Percentiles rank a stretch among this genome's conserved stretches.
phyloP scores from a whole-genome alignment of 1,140 invertebrate genomes.

The Pteromalus puparum region DNA sequence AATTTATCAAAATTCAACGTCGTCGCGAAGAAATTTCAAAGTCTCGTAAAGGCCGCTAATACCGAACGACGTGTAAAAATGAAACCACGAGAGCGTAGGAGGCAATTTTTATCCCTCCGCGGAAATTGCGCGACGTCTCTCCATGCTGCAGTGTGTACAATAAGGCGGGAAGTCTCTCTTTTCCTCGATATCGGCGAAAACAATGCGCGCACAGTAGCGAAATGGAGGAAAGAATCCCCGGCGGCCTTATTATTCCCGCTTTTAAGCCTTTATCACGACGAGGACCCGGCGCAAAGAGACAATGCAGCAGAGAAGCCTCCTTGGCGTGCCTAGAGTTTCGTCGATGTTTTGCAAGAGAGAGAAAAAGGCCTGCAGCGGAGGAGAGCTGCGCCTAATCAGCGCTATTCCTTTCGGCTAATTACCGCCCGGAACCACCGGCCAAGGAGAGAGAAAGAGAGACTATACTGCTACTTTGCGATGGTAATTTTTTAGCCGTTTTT shows the following conservation, averaged over 20 bases:
- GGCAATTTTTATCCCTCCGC: not conserved
- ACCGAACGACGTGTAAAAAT: not conserved
- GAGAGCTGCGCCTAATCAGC: constrained; percentile 16
- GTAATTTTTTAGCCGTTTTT: not conserved
- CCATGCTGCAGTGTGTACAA: not conserved
- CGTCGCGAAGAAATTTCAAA: not conserved
- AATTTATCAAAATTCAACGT: not conserved
- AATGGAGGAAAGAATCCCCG: not conserved
- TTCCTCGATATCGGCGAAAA: constrained; percentile 4
- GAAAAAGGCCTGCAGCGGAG: not conserved
- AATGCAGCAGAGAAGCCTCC: not conserved
- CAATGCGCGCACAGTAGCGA: not conserved
- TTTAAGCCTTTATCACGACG: not conserved
- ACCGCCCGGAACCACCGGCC: not conserved
- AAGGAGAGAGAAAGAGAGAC: not conserved
- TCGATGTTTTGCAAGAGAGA: constrained; percentile 6
- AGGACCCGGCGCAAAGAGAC: not conserved
- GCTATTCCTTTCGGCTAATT: constrained; percentile 39
- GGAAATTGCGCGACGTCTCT: not conserved
- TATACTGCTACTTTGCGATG: constrained; percentile 13
- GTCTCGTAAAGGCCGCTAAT: not conserved
- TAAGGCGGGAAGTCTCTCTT: not conserved
- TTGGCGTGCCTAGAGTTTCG: not conserved
- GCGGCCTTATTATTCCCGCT: constrained; percentile 12
- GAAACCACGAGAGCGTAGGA: not conserved